These are phyloP conservation scores for Oscheius sp. DNA, from an alignment of 2,888 invertebrate genomes.

Conservation along the genomic window DNA sequence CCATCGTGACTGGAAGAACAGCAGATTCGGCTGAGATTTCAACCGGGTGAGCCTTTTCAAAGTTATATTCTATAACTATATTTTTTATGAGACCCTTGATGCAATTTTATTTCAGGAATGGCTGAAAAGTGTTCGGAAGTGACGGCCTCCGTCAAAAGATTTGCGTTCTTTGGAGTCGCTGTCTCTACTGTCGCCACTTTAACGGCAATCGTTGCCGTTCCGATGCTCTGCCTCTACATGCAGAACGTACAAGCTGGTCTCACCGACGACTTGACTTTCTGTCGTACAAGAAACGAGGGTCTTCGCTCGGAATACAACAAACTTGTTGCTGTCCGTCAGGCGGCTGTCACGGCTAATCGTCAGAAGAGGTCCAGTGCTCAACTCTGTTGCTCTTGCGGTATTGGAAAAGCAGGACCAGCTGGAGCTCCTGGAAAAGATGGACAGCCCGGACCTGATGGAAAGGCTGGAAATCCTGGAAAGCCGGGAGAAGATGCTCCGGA, in stretches of 20 bases:
- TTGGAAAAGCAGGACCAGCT: constrained; percentile 48
- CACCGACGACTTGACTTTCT: constrained; percentile 66
- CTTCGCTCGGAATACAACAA: constrained; percentile 62
- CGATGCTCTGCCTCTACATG: constrained; percentile 68
- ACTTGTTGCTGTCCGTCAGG: constrained; percentile 38
- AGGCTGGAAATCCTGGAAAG: constrained; percentile 42
- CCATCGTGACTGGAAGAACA: too few relatives aligned
- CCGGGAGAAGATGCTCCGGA: constrained; percentile 28
- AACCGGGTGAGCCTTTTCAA: too few relatives aligned
- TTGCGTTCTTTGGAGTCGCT: constrained; percentile 65
- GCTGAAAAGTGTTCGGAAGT: constrained; percentile 42
- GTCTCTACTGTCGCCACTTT: constrained; percentile 63
- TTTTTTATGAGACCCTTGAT: not conserved
- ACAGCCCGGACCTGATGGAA: constrained; percentile 37
- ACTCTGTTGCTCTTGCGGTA: constrained; percentile 57
- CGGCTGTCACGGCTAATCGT: constrained; percentile 33
- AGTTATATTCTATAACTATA: not conserved
- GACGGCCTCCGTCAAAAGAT: constrained; percentile 54
- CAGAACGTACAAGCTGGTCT: constrained; percentile 67
- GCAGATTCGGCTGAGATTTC: too few relatives aligned
- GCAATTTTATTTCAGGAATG: constrained; percentile 36
- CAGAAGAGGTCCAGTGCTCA: constrained; percentile 33
- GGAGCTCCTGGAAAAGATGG: constrained; percentile 51
- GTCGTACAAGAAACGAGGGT: constrained; percentile 60
- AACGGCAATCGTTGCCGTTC: constrained; percentile 65